A percentile compares a stretch with the other conserved stretches of the same genome.
phyloP scores from a whole-genome alignment of 2,888 invertebrate species.

The Sicus ferrugineus region DNA sequence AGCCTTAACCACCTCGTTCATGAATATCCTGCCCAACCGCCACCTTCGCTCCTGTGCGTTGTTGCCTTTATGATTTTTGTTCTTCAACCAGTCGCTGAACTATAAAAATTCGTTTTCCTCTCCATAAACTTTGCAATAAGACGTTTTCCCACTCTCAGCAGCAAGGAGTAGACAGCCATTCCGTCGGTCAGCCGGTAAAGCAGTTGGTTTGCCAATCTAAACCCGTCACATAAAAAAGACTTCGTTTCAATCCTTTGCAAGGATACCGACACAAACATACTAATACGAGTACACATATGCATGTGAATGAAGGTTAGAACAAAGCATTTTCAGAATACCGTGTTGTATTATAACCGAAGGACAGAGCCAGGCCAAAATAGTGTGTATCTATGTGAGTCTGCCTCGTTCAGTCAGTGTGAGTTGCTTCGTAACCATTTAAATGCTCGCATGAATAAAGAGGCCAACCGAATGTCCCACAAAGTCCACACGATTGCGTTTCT shows the following conservation, averaged over 20 bases:
- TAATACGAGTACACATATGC: too few species aligned
- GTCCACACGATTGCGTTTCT: slow-evolving; percentile 30
- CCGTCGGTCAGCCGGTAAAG: not conserved
- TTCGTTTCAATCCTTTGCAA: too few species aligned
- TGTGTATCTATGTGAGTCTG: too few species aligned
- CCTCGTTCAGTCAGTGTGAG: slow-evolving; percentile 4
- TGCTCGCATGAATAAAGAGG: slow-evolving; percentile 53
- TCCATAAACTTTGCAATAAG: slow-evolving; percentile 58
- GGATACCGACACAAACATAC: too few species aligned
- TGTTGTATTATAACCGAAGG: too few species aligned
- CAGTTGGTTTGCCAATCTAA: not conserved
- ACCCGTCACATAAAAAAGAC: too few species aligned
- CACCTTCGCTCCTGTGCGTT: not conserved
- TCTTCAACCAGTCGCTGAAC: slow-evolving; percentile 31
- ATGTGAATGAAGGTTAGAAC: too few species aligned
- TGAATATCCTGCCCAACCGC: not conserved
- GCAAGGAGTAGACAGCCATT: not conserved
- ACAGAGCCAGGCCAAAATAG: too few species aligned
- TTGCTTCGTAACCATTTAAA: slow-evolving; percentile 9
- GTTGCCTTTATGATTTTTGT: slow-evolving; percentile 21
- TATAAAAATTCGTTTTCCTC: slow-evolving; percentile 49
- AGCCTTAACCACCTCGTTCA: too few species aligned
- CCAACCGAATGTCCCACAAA: slow-evolving; percentile 56
- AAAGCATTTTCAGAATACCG: too few species aligned
- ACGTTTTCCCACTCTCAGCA: slow-evolving; percentile 45